Conservation (phyloP, 2,888 invertebrate species). For the Standfussiana lucernea region DNA sequence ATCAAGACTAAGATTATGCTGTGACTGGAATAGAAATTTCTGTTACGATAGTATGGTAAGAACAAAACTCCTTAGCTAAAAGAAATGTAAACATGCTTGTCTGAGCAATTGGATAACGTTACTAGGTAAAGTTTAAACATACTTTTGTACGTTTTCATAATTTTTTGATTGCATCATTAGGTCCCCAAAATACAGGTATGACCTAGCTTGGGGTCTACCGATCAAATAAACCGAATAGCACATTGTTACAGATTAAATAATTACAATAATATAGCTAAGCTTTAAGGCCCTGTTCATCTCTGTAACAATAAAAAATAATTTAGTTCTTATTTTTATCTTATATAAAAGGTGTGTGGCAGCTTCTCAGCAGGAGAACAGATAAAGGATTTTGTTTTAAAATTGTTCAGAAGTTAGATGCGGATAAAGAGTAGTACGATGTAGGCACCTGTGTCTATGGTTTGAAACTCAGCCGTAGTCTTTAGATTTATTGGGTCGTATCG, state of each 20-base stretch:
- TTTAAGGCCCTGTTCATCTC: too few relatives aligned
- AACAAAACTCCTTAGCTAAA: not conserved
- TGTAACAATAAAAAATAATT: not conserved
- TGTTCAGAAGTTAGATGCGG: conserved; percentile 27
- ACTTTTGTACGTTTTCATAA: not conserved
- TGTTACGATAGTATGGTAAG: not conserved
- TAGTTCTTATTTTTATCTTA: not conserved
- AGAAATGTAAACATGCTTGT: not conserved
- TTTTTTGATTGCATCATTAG: not conserved
- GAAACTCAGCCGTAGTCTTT: conserved; percentile 29
- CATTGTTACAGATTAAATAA: not conserved
- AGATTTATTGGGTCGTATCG: conserved; percentile 47
- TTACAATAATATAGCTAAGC: not conserved
- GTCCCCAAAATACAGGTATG: not conserved
- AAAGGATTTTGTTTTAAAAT: not conserved
- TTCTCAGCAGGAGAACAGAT: not conserved
- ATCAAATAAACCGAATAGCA: not conserved
- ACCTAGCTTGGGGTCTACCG: not conserved
- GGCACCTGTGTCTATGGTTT: conserved; percentile 53
- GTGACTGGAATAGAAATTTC: conserved; percentile 51
- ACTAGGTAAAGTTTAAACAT: not conserved
- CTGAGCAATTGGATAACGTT: not conserved
- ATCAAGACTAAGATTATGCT: conserved; percentile 54
- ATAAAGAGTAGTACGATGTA: conserved; percentile 12
- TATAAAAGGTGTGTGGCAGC: not conserved